phyloP scores from a whole-genome alignment of 2,797 vertebrate species.

The Sebastes taczanowskii region DNA sequence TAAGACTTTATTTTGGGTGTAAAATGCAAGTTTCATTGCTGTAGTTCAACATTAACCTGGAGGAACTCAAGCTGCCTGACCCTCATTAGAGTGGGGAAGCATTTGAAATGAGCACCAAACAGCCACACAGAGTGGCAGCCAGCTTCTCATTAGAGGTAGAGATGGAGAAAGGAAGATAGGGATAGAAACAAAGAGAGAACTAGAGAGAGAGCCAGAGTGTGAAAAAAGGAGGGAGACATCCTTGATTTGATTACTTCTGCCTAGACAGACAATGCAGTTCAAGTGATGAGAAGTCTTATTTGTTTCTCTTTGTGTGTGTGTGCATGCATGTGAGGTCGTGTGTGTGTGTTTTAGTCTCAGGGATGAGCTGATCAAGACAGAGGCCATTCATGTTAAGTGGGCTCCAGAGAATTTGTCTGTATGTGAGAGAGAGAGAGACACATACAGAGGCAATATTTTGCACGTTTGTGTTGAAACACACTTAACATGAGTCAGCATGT shows the following conservation, averaged over 20 bases:
- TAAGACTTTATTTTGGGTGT: neutral
- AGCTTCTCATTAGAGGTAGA: slow-evolving; percentile 61
- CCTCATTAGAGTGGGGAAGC: slow-evolving; percentile 30
- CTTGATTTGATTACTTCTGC: slow-evolving; percentile 75
- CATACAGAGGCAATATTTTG: neutral
- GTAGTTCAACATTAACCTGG: neutral
- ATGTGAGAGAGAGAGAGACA: neutral
- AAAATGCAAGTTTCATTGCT: neutral
- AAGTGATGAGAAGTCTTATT: slow-evolving; percentile 47
- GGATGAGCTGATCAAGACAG: slow-evolving; percentile 30
- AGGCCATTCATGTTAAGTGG: slow-evolving; percentile 41
- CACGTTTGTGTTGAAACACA: neutral
- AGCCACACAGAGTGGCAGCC: slow-evolving; percentile 25
- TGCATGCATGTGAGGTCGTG: neutral
- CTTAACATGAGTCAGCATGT: slow-evolving; percentile 1
- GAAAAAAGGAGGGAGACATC: slow-evolving; percentile 37
- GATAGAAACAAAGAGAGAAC: slow-evolving; percentile 29
- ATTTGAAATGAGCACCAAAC: slow-evolving; percentile 40
- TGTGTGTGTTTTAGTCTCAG: slow-evolving; percentile 17
- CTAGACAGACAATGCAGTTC: slow-evolving; percentile 35
- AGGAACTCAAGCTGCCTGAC: slow-evolving; percentile 32
- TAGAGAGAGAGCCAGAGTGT: slow-evolving; percentile 26
- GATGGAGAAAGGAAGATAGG: slow-evolving; percentile 26
- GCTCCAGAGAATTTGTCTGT: neutral
- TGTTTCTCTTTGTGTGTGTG: slow-evolving; percentile 57